Conservation (phyloP, 2,113 vertebrate species). For the Chamaetylas fuelleborni region DNA sequence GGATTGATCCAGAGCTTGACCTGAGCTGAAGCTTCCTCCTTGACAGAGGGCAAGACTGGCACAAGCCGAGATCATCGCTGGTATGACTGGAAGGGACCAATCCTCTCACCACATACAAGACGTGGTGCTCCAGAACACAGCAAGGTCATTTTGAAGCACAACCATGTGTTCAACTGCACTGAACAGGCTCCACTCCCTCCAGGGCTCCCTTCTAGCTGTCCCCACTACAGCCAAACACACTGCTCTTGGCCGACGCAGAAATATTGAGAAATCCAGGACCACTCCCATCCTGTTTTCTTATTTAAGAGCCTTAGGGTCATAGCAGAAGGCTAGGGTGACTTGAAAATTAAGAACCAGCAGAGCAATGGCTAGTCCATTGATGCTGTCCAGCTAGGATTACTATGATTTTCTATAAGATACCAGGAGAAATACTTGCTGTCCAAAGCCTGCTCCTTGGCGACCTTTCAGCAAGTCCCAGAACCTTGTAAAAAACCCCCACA, state of each 20-base stretch:
- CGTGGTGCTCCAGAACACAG: not conserved
- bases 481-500: accelerated
- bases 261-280: not conserved
- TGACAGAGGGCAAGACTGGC: not conserved
- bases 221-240: not conserved
- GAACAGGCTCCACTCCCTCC: not conserved
- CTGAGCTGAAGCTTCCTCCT: not conserved
- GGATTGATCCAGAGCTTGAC: accelerated
- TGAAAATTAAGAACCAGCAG: not conserved
- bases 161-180: not conserved
- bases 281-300: not conserved
- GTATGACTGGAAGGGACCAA: not conserved
- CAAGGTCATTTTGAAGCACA: not conserved
- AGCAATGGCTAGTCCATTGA: not conserved
- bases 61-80: accelerated
- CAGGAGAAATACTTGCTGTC: not conserved
- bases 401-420: not conserved
- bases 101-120: not conserved
- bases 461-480: not conserved
- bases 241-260: not conserved
- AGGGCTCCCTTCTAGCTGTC: not conserved
- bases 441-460: not conserved
- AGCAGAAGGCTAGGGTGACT: not conserved
- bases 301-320: not conserved
- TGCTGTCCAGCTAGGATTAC: not conserved